Percentiles rank a stretch among this genome's conserved stretches.
Evolutionary conservation across 2,113 vertebrate genomes (phyloP).

Genomic region (Harpagus bidentatus): DNA sequence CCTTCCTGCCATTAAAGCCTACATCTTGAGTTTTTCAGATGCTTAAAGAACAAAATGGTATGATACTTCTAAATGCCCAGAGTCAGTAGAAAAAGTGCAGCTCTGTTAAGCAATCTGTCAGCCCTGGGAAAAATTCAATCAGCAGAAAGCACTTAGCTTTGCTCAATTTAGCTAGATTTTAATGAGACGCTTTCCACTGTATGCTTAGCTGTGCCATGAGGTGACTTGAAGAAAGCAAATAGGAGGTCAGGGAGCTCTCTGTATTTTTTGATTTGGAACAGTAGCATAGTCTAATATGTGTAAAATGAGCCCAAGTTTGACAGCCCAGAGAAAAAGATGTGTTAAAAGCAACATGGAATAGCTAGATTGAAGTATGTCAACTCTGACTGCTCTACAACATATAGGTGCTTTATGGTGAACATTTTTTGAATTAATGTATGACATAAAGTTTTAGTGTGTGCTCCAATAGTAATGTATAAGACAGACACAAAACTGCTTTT

Average conservation of each 20-base stretch:
- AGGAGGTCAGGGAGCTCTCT: background rate
- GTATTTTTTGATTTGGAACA: background rate
- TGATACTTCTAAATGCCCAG: background rate
- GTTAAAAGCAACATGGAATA: background rate
- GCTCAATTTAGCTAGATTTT: background rate
- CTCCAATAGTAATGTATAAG: background rate
- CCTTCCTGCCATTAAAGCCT: background rate
- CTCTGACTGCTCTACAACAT: background rate
- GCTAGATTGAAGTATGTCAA: background rate
- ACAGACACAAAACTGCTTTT: background rate
- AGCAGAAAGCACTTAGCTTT: background rate
- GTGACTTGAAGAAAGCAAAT: background rate
- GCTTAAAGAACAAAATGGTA: background rate
- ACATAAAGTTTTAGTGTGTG: rapidly evolving
- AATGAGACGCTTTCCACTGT: background rate
- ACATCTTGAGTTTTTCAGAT: background rate
- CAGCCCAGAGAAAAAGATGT: background rate
- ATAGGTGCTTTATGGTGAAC: background rate
- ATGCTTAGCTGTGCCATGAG: background rate
- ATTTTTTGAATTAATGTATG: background rate
- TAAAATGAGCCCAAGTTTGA: background rate
- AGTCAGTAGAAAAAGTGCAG: background rate
- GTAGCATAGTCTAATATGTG: background rate
- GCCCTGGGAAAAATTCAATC: background rate
- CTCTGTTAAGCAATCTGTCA: background rate